Base-by-base conservation (phyloP, 2,113 vertebrate species). In the Ceratotherium simum region DNA sequence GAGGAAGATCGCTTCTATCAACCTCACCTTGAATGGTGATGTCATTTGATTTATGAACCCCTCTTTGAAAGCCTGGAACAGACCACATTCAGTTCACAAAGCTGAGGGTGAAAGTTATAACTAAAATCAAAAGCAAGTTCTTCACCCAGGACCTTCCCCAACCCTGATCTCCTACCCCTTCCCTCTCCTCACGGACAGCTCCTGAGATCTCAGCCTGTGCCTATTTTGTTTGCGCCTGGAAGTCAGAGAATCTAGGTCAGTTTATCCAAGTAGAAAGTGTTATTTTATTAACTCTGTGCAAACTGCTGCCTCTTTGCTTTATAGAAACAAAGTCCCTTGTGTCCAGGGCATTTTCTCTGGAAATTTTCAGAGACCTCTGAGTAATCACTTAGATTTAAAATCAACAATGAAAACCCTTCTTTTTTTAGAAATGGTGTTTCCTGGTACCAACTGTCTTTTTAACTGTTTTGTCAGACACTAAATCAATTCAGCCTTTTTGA, bases 181-280 rank as follows among this genome's bases (percentile, higher is more conserved):
- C 89, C 81, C 95, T 89, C 84, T 85, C 87, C 87, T 97, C 97
- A 93, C 39, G 54, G 85, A 97, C 0, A 1, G 97, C 97, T 95
- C 97, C 92, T 91, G 64, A 70, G 25, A 94, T 98, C 97, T 96
- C 97, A 96, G 93, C 94, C 86, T 89, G 51, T 14, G 58, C 93
- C 95, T 97, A 56, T 82, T 98, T 98, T 97, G 91, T 98, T 97
- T 98, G 98, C 97, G 86, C 42, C 46, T 81, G 97, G 94, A 98
- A 98, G 96, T 98, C 97, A 98, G 96, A 93, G 97, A 98, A 99
- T 99, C 97, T 98, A 98, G 98, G 99, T 99, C 99, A 98, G 98
- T 97, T 98, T 98, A 98, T 97, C 98, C 98, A 98, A 98, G 98
- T 98, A 99, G 98, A 99, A 99, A 98, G 98, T 98, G 98, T 98